Evolutionary conservation across 1,140 invertebrate species (phyloP).

Genomic region (Polypedilum pembai): DNA sequence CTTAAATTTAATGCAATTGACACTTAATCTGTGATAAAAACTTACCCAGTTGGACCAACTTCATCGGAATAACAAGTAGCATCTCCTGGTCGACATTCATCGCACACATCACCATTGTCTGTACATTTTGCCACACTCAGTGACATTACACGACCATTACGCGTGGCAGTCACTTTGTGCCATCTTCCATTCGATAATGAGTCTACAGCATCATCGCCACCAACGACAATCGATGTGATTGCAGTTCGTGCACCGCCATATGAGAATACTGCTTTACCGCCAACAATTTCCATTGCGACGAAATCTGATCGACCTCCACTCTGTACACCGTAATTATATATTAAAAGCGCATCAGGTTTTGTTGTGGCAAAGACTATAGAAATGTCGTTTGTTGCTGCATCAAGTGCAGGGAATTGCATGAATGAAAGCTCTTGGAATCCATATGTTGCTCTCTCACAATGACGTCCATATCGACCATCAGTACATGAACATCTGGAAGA

Average conservation of each 20-base stretch:
- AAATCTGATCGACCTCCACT: constrained; percentile 85
- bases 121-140: constrained; percentile 71
- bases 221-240: constrained; percentile 67
- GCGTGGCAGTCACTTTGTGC: constrained; percentile 84
- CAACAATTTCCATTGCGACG: constrained; percentile 78
- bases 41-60: constrained; percentile 75
- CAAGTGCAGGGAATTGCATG: constrained; percentile 77
- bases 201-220: constrained; percentile 38
- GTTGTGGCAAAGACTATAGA: constrained; percentile 86
- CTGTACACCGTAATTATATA: constrained; percentile 84
- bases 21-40: constrained; percentile 30
- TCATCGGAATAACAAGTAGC: constrained; percentile 72
- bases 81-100: constrained; percentile 75
- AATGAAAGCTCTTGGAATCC: constrained; percentile 84
- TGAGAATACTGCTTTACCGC: constrained; percentile 76
- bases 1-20: background rate
- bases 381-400: constrained; percentile 82
- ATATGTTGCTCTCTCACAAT: constrained; percentile 82
- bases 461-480: constrained; percentile 76
- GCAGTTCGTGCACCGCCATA: constrained; percentile 81
- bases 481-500: constrained; percentile 63
- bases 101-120: constrained; percentile 76
- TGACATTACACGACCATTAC: constrained; percentile 78
- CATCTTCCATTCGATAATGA: constrained; percentile 77
- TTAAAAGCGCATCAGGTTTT: constrained; percentile 71